Evolutionary conservation across 1,140 invertebrate species (phyloP).

Genomic region (Monochamus saltuarius): DNA sequence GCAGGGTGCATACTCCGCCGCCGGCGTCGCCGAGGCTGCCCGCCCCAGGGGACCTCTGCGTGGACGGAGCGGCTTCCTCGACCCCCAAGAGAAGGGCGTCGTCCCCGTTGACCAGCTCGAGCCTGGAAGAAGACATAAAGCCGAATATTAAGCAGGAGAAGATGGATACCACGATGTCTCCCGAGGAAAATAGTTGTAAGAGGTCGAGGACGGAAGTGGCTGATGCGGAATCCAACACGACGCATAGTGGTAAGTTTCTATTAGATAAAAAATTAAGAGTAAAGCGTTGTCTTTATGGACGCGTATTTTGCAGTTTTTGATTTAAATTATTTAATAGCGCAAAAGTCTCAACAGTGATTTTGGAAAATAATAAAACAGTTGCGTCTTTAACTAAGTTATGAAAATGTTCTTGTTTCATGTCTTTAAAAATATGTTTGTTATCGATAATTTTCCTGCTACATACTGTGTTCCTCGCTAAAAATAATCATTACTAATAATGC

Average conservation of each 20-base stretch:
- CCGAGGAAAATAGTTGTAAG: conserved; percentile 57
- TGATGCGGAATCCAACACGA: conserved; percentile 85
- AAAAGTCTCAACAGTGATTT: no score
- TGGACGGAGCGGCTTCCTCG: conserved; percentile 67
- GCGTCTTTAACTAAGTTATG: no score
- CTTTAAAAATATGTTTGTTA: no score
- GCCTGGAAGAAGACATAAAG: conserved; percentile 64
- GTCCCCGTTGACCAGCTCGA: conserved; percentile 63
- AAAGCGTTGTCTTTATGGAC: no score
- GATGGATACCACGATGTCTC: conserved; percentile 61
- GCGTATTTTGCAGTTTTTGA: no score
- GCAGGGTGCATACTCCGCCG: conserved; percentile 64
- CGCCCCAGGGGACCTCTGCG: conserved; percentile 61
- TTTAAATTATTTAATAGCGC: no score
- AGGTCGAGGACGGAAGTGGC: conserved; percentile 77
- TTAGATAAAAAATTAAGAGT: no score
- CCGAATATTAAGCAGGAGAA: conserved; percentile 73
- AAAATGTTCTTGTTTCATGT: no score
- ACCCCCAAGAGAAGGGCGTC: conserved; percentile 67
- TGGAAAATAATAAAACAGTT: no score
- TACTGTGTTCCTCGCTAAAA: no score
- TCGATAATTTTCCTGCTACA: no score
- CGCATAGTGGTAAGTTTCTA: conserved; percentile 78
- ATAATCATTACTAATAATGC: no score
- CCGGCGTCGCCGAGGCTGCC: conserved; percentile 61